These are phyloP conservation scores for Montipora sp. DNA, from an alignment of 64 coral and sea anemone species.

Conservation along the genomic window DNA sequence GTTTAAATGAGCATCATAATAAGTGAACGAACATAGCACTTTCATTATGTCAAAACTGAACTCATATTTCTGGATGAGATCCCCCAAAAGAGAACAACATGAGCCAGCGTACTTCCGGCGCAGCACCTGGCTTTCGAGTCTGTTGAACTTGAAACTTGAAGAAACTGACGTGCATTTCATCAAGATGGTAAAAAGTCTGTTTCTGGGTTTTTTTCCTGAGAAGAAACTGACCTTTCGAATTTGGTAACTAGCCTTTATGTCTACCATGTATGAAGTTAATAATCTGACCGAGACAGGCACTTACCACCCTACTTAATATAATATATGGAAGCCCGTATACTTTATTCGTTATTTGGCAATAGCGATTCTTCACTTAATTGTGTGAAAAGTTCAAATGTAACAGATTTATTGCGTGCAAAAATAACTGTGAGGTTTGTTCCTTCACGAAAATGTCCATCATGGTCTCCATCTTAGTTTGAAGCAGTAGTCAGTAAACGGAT, in stretches of 20 bases:
- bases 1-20: not conserved
- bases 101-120: too few relatives aligned
- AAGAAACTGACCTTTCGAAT: too few relatives aligned
- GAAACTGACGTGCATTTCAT: too few relatives aligned
- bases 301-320: not conserved
- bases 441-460: too few relatives aligned
- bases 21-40: not conserved
- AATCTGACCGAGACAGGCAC: not conserved
- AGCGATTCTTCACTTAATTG: slow-evolving; percentile 2
- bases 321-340: not conserved
- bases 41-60: not conserved
- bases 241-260: too few relatives aligned
- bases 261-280: too few relatives aligned
- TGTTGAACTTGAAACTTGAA: too few relatives aligned
- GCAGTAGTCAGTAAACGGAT: not conserved
- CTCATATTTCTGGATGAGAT: not conserved
- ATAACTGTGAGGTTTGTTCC: too few relatives aligned
- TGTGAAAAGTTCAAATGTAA: not conserved
- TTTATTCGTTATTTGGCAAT: not conserved
- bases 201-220: too few relatives aligned
- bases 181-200: too few relatives aligned
- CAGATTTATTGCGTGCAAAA: not conserved
- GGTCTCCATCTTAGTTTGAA: not conserved
- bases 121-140: too few relatives aligned
- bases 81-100: not conserved